Evolutionary conservation across 2,888 invertebrate genomes (phyloP).

Genomic region (Augiades crinisus): DNA sequence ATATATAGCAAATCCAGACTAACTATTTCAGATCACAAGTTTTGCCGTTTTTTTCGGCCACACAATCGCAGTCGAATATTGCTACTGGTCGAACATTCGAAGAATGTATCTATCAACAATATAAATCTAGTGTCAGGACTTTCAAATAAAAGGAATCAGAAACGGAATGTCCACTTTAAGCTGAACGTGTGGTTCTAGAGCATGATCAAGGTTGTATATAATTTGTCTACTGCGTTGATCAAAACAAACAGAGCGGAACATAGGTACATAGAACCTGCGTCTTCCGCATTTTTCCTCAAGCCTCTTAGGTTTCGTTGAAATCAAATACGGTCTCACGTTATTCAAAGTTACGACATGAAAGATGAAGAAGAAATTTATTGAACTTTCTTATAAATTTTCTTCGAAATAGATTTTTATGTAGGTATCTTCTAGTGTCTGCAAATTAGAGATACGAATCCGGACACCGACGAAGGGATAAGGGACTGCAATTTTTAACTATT

Average conservation of each 20-base stretch:
- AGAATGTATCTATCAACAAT: too few species aligned
- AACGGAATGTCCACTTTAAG: background rate
- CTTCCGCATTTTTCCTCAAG: slow-evolving; percentile 58
- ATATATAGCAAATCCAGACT: too few species aligned
- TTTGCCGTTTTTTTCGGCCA: too few species aligned
- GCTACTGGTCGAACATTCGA: too few species aligned
- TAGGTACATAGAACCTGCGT: slow-evolving; percentile 29
- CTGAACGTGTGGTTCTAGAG: slow-evolving; percentile 9
- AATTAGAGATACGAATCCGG: too few species aligned
- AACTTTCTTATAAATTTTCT: too few species aligned
- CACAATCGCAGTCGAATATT: too few species aligned
- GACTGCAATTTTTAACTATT: too few species aligned
- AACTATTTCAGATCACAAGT: too few species aligned
- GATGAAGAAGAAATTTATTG: background rate
- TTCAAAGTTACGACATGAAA: slow-evolving; percentile 28
- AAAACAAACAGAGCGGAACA: slow-evolving; percentile 53
- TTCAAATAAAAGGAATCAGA: too few species aligned
- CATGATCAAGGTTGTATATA: slow-evolving; percentile 21
- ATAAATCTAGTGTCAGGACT: too few species aligned
- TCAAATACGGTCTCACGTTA: slow-evolving; percentile 51
- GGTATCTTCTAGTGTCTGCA: background rate
- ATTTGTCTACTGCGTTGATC: slow-evolving; percentile 15
- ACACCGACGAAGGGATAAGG: too few species aligned
- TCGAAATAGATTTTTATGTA: background rate
- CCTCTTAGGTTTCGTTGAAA: slow-evolving; percentile 60